phyloP scores from a whole-genome alignment of 2,888 invertebrate species.

The Sesamia inferens region DNA sequence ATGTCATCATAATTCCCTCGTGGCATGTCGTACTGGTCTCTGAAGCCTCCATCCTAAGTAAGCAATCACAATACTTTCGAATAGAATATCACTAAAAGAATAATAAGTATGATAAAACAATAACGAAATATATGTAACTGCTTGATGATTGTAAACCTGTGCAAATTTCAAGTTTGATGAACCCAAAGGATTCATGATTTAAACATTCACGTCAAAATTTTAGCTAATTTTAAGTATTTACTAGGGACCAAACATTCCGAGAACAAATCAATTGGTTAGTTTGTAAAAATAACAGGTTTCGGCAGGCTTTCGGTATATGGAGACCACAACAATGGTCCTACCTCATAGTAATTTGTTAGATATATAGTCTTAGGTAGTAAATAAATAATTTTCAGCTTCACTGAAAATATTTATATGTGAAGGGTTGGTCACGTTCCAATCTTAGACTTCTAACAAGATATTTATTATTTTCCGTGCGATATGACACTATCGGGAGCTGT shows the following conservation, averaged over 20 bases:
- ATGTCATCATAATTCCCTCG: constrained; percentile 86
- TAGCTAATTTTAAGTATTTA: constrained; percentile 47
- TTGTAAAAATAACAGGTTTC: neutral
- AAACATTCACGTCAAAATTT: constrained; percentile 6
- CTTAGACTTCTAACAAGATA: neutral
- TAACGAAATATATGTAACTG: constrained; percentile 26
- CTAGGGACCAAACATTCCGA: constrained; percentile 62
- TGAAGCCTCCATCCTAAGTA: constrained; percentile 89
- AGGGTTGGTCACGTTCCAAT: neutral
- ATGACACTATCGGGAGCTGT: neutral
- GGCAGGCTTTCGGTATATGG: neutral
- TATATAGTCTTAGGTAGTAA: constrained; percentile 1
- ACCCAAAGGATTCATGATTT: constrained; percentile 8
- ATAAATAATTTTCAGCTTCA: constrained; percentile 1
- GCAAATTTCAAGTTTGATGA: constrained; percentile 28
- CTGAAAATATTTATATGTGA: neutral
- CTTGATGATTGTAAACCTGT: constrained; percentile 23
- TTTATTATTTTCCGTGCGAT: neutral
- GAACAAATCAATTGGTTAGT: constrained; percentile 1
- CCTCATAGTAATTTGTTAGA: constrained; percentile 7
- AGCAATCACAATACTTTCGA: constrained; percentile 88
- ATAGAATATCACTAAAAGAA: constrained; percentile 74
- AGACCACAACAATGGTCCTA: neutral
- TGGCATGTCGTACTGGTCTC: constrained; percentile 89
- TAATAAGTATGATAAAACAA: constrained; percentile 37